Evolutionary conservation across 2,797 vertebrate genomes (phyloP), one percentile per base, ranked within the genome.

Genomic region (Loriculus beryllinus): DNA sequence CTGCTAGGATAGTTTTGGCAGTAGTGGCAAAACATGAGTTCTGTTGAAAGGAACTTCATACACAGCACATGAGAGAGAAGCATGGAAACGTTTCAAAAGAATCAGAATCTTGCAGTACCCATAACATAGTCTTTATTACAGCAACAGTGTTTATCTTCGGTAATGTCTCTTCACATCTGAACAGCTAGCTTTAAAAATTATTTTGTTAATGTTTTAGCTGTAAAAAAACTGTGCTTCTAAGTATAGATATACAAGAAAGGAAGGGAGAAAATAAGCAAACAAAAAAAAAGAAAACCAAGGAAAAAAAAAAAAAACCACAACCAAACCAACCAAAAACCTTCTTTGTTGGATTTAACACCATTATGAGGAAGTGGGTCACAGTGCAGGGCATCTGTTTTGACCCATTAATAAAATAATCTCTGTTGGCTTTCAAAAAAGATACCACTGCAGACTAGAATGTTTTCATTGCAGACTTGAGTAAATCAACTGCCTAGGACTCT

Each of bases 21-120:
- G 93, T 91, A 95, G 78, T 43, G 43, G 35, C 71, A 95, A 82
- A 88, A 89, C 92, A 65, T 90, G 37, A 92, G 94, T 97, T 96
- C 94, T 96, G 17, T 88, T 95, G 82, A 69, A 96, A 87, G 82
- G 82, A 96, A 95, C 78, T 93, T 92, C 86, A 94, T 93, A 84
- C 92, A 95, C 88, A 92, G 92, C 94, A 69, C 95, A 91, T 80
- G 88, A 96, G 87, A 92, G 80, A 94, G 88, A 97, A 96, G 96
- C 76, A 37, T 49, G 78, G 86, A 96, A 94, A 93, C 72, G 16
- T 47, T 70, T 52, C 22, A n/a, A 15, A 49, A 72, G 29, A n/a
- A n/a, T n/a, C n/a, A n/a, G n/a, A 74, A 74, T 19, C 54, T 49
- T 39, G 57, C 33, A 31, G 12, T 43, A 13, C 43, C 54, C 48